Evolutionary conservation across 2,888 invertebrate species (phyloP), one percentile per base, ranked within the genome.

Genomic region (Athrips mouffetella): DNA sequence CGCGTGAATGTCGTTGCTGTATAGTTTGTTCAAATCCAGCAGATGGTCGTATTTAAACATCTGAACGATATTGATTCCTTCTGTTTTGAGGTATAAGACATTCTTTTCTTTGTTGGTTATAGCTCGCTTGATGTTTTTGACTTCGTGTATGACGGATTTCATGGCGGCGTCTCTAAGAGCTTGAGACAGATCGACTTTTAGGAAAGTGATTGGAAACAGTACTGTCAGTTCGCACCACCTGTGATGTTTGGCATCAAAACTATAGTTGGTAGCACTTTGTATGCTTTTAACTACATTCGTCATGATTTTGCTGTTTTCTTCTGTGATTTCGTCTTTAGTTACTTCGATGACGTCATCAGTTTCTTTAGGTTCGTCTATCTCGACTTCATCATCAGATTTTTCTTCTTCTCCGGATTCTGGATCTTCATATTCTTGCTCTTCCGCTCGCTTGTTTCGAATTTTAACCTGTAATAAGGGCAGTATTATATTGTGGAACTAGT

Each of bases 1-100:
- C 1, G 94, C 93, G 67, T 98, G 96, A 52, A 99, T 94, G 71
- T 99, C 97, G 72, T 99, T 99, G 30, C 95, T 95, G 78, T 98
- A 97, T 1, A 98, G 76, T 52, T 91, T 91, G 63, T 95, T 93
- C 41, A 98, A 77, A 76, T 98, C 93, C 21, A 98, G 77, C 2
- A 96, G 70, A 47, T 94, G 87, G 46, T 92, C 89, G 72, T 96
- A 94, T 63, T 94, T 94, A 65, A 94, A 96, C 93, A 99, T 94
- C 86, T 96, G 96, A 44, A 92, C 86, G 48, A 99, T 93, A 70
- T 99, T 99, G 44, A 98, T 94, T 2, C 99, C 99, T 69, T 99
- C 99, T 0, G 99, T 99, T 80, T 96, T 96, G 0, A 99, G 87
- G 54, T 92, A 90, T 0, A 93, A 78, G 11, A 89, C 80, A 15